Percentiles rank a stretch among this genome's conserved stretches.
Conservation (phyloP, 2,797 vertebrate genomes). For the Echeneis naucrates region DNA sequence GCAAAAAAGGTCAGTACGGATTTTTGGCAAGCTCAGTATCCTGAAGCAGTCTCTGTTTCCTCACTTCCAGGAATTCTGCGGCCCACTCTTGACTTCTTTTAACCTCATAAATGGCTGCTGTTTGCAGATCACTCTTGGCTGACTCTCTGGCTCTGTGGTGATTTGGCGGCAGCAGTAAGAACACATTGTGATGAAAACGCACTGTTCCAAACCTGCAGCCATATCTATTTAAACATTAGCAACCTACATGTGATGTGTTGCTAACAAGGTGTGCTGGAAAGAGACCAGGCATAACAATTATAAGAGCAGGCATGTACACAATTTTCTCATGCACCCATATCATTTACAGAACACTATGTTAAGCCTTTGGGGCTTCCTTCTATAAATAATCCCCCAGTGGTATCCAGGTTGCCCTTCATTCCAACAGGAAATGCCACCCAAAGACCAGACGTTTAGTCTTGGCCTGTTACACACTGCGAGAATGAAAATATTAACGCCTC, state of each 20-base stretch:
- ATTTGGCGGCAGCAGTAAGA: neutral
- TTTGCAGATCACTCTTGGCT: conserved; percentile 17
- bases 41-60: conserved; percentile 4
- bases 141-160: neutral
- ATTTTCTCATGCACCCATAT: conserved; percentile 29
- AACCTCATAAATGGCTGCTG: neutral
- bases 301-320: conserved; percentile 5
- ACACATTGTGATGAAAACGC: conserved; percentile 9
- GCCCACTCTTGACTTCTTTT: conserved; percentile 6
- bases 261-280: neutral
- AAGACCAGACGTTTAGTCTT: conserved; percentile 4
- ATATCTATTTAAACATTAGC: neutral
- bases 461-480: neutral
- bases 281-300: conserved; percentile 8
- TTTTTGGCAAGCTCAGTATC: conserved; percentile 14
- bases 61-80: conserved; percentile 20
- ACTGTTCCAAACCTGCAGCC: conserved; percentile 42
- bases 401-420: conserved; percentile 19
- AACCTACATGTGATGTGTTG: neutral
- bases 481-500: neutral
- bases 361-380: conserved; percentile 20
- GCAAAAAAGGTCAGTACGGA: neutral
- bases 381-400: conserved; percentile 68
- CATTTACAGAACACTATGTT: conserved; percentile 66
- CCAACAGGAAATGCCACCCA: conserved; percentile 14